Evolutionary conservation across 2,113 vertebrate species (phyloP), one percentile per base, ranked within the genome.

Genomic region (Cololabis saira): DNA sequence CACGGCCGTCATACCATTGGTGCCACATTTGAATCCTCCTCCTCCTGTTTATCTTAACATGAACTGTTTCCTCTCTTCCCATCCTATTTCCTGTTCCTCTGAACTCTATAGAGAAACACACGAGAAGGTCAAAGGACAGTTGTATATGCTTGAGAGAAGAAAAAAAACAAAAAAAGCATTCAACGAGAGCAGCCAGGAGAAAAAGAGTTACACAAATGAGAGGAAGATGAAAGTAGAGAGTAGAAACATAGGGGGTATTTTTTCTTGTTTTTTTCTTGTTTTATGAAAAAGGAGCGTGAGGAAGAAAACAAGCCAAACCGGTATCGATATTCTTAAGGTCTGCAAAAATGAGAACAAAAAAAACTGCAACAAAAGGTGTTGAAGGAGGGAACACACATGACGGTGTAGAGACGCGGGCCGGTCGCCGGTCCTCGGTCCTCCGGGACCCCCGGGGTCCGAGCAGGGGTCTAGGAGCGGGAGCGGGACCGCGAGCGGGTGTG

Each of bases 51-150:
- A 97, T 98, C 97, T 90, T 98, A 98, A 96, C 95, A 95, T 98
- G 97, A 97, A 96, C 94, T 96, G 96, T 95, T 95, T 96, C 96
- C 96, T 96, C 94, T 98, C 95, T 95, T 96, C 94, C 95, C 93
- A 96, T 97, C 95, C 96, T 97, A 98, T 97, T n/a, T n/a, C 95
- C 95, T 98, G 96, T 94, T 97, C 95, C 96, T 96, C 94, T 97
- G 96, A 96, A 95, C 94, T 98, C 96, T 98, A 98, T 95, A 98
- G 97, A 98, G 96, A 98, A 95, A 98, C 96, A 97, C 95, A 98
- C 89, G 85, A 92, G 96, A 98, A 96, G 94, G 96, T 97, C 96
- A 97, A 94, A 96, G 95, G 93, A 97, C 95, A 91, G 94, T 64
- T 91, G 80, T 71, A 94, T 93, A 71, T 67, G 76, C 64, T 82